A percentile compares a stretch with the other conserved stretches of the same genome.
These are phyloP conservation scores for Copsychus sechellarum DNA, from an alignment of 2,113 vertebrate species.

Conservation along the genomic window DNA sequence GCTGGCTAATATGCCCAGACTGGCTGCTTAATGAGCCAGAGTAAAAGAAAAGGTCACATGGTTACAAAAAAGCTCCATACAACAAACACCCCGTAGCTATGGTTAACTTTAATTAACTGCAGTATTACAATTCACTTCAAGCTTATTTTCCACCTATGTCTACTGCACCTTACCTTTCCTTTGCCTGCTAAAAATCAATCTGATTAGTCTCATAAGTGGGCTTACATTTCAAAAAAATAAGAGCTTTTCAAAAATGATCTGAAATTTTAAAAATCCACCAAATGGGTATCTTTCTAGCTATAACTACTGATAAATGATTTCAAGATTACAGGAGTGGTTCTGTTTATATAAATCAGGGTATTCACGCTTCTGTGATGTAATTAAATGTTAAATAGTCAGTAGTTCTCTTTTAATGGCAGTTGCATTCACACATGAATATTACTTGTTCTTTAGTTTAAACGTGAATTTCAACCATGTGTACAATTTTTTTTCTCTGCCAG, in stretches of 20 bases:
- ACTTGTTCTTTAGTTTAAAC: background rate
- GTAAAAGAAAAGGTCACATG: constrained; percentile 70
- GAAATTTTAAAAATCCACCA: background rate
- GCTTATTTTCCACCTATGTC: constrained; percentile 49
- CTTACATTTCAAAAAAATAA: background rate
- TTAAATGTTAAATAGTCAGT: background rate
- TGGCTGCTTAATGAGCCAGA: constrained; percentile 57
- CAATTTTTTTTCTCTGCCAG: background rate
- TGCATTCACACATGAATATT: background rate
- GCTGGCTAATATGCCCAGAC: constrained; percentile 49
- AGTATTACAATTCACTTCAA: constrained; percentile 68
- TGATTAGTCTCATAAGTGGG: background rate
- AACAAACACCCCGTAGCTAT: constrained; percentile 67
- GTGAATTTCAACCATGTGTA: constrained; percentile 16
- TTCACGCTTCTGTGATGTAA: background rate
- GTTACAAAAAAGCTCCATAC: constrained; percentile 51
- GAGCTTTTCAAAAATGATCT: background rate
- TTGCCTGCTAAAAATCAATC: constrained; percentile 5
- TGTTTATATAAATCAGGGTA: background rate
- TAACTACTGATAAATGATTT: background rate
- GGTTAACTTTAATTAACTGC: constrained; percentile 77
- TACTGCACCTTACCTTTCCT: constrained; percentile 18
- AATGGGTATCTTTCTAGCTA: background rate
- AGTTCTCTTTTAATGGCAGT: background rate
- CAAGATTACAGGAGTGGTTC: background rate